Conservation (phyloP, 2,113 vertebrate genomes). For the Trachemys scripta region DNA sequence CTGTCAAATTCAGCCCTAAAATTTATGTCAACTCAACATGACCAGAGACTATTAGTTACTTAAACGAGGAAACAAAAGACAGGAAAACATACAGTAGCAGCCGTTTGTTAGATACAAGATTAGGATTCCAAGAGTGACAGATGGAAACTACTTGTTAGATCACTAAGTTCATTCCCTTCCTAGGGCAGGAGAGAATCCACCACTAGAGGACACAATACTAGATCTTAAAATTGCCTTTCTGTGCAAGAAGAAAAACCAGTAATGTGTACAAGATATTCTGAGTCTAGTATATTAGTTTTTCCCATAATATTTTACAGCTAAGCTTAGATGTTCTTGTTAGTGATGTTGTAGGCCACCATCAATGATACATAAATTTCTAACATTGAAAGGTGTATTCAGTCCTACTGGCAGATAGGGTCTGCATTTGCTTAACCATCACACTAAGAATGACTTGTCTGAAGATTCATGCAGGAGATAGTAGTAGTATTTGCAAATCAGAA, state of each 20-base stretch:
- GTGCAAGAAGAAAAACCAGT: neutral
- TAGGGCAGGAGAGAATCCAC: neutral
- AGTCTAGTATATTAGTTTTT: neutral
- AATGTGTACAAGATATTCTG: neutral
- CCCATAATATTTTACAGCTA: neutral
- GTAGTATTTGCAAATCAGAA: neutral
- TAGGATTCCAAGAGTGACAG: neutral
- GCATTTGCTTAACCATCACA: neutral
- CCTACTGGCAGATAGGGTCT: neutral
- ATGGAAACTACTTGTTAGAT: neutral
- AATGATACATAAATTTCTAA: neutral
- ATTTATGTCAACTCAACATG: neutral
- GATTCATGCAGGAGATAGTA: neutral
- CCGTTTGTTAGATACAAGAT: neutral
- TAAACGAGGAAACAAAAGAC: neutral
- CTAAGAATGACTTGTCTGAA: neutral
- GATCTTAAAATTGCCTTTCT: neutral
- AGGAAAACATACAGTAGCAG: neutral
- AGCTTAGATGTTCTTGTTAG: fast-evolving
- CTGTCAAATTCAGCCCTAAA: neutral
- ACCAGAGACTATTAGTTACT: neutral
- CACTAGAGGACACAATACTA: neutral
- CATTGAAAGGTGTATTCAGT: neutral
- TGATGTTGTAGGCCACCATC: neutral
- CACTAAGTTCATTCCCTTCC: neutral